phyloP scores from a whole-genome alignment of 2,797 vertebrate genomes.

The Epinephelus malabaricus region DNA sequence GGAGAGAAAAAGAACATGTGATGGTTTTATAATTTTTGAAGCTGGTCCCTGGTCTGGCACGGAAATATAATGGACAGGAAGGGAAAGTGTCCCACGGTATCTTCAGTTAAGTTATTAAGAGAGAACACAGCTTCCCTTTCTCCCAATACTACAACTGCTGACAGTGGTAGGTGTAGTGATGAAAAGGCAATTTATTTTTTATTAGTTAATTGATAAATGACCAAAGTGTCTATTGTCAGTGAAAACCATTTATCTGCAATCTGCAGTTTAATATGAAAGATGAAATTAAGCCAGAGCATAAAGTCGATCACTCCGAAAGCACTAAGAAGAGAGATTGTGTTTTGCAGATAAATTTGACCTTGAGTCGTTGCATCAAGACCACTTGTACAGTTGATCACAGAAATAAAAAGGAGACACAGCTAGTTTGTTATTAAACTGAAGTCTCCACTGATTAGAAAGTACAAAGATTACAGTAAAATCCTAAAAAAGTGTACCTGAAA shows the following conservation, averaged over 20 bases:
- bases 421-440: neutral
- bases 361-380: neutral
- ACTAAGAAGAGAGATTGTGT: neutral
- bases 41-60: constrained; percentile 15
- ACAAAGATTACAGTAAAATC: neutral
- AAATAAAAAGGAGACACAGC: neutral
- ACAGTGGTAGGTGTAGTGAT: neutral
- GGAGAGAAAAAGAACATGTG: constrained; percentile 47
- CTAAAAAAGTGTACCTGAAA: neutral
- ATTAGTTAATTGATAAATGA: neutral
- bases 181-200: neutral
- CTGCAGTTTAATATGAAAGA: neutral
- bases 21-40: constrained; percentile 45
- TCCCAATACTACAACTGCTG: neutral
- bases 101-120: constrained; percentile 13
- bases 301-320: neutral
- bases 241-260: neutral
- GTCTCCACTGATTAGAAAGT: constrained; percentile 1
- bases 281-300: neutral
- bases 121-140: neutral
- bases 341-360: constrained; percentile 1
- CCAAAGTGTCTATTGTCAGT: neutral
- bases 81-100: neutral
- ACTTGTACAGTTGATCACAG: neutral
- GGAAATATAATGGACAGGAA: constrained; percentile 1